Evolutionary conservation across 37 sponge, comb jelly and placozoan genomes (phyloP), one percentile per base, ranked within the genome.

Genomic region (Ianthella basta): DNA sequence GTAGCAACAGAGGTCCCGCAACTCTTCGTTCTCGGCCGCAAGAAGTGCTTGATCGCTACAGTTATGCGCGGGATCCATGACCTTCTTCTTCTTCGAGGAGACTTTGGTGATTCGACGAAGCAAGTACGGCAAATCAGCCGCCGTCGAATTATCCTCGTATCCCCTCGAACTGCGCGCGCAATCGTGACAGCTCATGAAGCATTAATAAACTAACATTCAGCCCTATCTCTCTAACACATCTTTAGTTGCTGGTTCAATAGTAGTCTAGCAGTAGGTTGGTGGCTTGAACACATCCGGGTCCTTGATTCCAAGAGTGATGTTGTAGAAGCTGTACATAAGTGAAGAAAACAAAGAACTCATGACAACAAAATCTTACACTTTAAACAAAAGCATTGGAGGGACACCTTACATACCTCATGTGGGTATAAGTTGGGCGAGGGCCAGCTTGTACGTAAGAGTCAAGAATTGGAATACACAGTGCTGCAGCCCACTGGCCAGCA

Each of bases 1-100:
- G 41, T 64, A 79, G 54, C 63, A 36, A 44, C 87, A 86, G 18
- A 82, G 60, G 2, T 73, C 57, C 33, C 72, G 33, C 34, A 90
- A 83, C 53, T 73, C 77, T 23, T 55, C 38, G 44, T 83, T 68
- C 27, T 66, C 69, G 36, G 64, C 23, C 23, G 79, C 40, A 24
- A 79, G 53, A 1, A 16, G 53, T 13, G 15, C 30, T 0, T 41
- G 24, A 41, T 29, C 1, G 36, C 21, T 23, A 40, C 25, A 13
- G 53, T 12, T 41, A 20, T 50, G 24, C 40, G 4, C 54, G 15
- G 18, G 18, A 79, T 79, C 21, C 53, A 44, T 79, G 34, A 4
- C 69, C 27, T 23, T 14, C 20, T 67, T 67, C 14, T 32, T 67
- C 27, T 13, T 18, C 13, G 20, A 29, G 69, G 14, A 24, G 69